phyloP scores from a whole-genome alignment of 2,888 invertebrate genomes.

The Xestia c-nigrum region DNA sequence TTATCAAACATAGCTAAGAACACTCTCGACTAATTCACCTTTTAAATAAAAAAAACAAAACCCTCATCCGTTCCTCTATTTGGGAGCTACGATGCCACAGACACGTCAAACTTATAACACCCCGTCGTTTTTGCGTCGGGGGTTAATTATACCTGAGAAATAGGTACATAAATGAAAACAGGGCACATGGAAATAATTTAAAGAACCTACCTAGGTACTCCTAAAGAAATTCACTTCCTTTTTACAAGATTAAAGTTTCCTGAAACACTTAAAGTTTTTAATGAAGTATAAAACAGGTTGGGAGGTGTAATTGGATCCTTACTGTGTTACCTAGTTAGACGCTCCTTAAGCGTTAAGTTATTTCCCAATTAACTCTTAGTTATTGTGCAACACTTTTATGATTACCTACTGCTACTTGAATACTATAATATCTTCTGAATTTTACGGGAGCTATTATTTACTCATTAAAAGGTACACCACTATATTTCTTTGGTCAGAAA shows the following conservation, averaged over 20 bases:
- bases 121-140: no score
- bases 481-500: background rate
- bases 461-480: background rate
- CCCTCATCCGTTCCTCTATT: no score
- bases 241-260: background rate
- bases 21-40: no score
- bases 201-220: background rate
- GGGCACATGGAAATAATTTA: background rate
- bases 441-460: background rate
- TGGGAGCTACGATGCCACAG: no score
- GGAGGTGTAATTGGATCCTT: constrained; percentile 3
- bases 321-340: constrained; percentile 8
- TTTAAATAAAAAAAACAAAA: no score
- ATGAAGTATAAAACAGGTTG: background rate
- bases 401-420: background rate
- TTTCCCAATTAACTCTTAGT: constrained; percentile 13
- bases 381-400: background rate
- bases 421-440: background rate
- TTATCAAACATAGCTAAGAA: no score
- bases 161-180: background rate
- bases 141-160: background rate
- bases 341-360: constrained; percentile 7
- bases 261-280: constrained; percentile 21
- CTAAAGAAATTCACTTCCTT: background rate
- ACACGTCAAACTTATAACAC: no score